phyloP scores from a whole-genome alignment of 2,888 invertebrate species.

The Anorthoa munda region DNA sequence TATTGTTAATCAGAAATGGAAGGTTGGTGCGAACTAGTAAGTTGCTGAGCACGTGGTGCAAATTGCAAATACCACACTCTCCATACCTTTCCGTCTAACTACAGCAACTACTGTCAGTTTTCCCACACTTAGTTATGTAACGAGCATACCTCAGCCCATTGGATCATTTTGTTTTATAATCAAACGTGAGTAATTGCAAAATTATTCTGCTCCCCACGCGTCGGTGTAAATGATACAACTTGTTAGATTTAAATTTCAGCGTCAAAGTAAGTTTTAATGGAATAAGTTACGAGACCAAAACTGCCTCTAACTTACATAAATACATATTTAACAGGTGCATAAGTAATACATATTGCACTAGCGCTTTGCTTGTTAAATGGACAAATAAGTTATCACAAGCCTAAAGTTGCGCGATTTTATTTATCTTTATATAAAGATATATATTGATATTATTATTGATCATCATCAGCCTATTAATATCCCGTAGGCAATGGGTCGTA shows the following conservation, averaged over 20 bases:
- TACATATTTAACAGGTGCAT: conserved; percentile 26
- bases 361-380: neutral
- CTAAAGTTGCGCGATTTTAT: neutral
- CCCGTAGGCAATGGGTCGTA: too few species aligned
- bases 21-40: conserved; percentile 74
- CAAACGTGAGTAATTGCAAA: conserved; percentile 53
- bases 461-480: too few species aligned
- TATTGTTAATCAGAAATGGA: conserved; percentile 74
- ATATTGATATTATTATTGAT: too few species aligned
- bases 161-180: conserved; percentile 58
- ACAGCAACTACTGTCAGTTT: conserved; percentile 26
- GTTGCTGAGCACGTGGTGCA: conserved; percentile 74
- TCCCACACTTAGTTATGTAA: conserved; percentile 64
- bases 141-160: conserved; percentile 48
- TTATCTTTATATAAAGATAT: neutral
- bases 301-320: conserved; percentile 35
- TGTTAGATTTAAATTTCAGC: conserved; percentile 30
- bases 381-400: neutral
- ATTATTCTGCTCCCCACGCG: conserved; percentile 58
- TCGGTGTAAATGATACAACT: conserved; percentile 38
- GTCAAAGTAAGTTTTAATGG: conserved; percentile 35
- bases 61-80: conserved; percentile 78
- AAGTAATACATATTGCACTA: neutral
- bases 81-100: conserved; percentile 45
- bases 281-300: conserved; percentile 31